Conservation (phyloP, 2,797 vertebrate genomes). For the Ceyx erithaca region DNA sequence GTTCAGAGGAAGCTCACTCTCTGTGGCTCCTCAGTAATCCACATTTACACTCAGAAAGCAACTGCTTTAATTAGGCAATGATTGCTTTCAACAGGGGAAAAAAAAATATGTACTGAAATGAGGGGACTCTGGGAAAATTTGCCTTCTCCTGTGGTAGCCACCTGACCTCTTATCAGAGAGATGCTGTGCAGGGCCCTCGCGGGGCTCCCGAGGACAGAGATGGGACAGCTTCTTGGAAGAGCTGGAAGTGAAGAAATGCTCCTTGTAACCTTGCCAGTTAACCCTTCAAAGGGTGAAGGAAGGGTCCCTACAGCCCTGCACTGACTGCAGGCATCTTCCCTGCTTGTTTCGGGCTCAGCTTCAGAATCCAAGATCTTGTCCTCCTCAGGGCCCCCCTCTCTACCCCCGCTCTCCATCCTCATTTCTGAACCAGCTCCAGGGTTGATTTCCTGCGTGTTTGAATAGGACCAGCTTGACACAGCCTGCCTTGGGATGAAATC, state of each 20-base stretch:
- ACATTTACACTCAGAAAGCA: not conserved
- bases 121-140: not conserved
- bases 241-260: not conserved
- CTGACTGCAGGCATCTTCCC: not conserved
- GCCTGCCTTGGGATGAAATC: constrained; percentile 76
- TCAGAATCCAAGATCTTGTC: not conserved
- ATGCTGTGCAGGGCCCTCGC: not conserved
- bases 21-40: not conserved
- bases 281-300: not conserved
- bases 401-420: constrained; percentile 30
- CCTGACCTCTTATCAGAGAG: not conserved
- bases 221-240: not conserved
- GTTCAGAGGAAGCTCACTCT: not conserved
- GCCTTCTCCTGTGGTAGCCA: not conserved
- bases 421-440: constrained; percentile 57
- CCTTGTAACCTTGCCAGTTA: not conserved
- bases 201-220: not conserved
- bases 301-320: not conserved
- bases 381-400: constrained; percentile 52
- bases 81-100: not conserved
- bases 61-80: not conserved
- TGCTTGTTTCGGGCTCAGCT: not conserved
- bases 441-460: constrained; percentile 70
- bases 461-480: constrained; percentile 75
- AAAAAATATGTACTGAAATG: not conserved